Percentiles rank a stretch among this genome's conserved stretches.
Evolutionary conservation across 2,113 vertebrate genomes (phyloP).

Genomic region (Condylura cristata): DNA sequence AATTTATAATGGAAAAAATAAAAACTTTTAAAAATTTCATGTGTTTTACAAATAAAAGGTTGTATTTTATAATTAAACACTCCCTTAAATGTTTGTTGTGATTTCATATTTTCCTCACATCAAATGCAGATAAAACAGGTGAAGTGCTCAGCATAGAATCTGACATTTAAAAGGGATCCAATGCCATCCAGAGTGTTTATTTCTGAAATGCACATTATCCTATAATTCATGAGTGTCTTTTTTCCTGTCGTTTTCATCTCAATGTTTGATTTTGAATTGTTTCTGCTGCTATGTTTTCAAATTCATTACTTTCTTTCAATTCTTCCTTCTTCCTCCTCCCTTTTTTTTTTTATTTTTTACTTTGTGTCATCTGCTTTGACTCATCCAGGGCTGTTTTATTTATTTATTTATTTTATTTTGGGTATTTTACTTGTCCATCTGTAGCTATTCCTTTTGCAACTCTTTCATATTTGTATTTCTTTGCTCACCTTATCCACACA

Average conservation of each 20-base stretch:
- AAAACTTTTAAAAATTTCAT: not conserved
- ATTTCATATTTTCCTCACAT: not conserved
- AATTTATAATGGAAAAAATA: constrained; percentile 1
- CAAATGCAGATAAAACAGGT: not conserved
- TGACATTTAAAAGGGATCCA: not conserved
- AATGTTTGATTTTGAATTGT: not conserved
- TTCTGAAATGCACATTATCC: not conserved
- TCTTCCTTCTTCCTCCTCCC: no score
- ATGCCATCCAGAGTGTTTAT: fast-evolving
- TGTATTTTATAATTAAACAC: not conserved
- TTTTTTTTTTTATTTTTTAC: not conserved
- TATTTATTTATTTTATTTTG: not conserved
- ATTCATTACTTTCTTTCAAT: not conserved
- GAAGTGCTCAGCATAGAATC: not conserved
- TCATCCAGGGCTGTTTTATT: not conserved
- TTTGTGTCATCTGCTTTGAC: not conserved
- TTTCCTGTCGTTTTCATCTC: not conserved
- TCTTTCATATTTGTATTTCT: not conserved
- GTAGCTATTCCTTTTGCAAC: not conserved
- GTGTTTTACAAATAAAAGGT: not conserved
- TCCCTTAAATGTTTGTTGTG: not conserved
- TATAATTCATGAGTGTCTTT: not conserved
- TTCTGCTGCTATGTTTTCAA: not conserved
- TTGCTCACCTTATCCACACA: not conserved
- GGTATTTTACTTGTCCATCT: not conserved